phyloP scores from a whole-genome alignment of 2,888 invertebrate species.

The Fissipunctia ypsillon region DNA sequence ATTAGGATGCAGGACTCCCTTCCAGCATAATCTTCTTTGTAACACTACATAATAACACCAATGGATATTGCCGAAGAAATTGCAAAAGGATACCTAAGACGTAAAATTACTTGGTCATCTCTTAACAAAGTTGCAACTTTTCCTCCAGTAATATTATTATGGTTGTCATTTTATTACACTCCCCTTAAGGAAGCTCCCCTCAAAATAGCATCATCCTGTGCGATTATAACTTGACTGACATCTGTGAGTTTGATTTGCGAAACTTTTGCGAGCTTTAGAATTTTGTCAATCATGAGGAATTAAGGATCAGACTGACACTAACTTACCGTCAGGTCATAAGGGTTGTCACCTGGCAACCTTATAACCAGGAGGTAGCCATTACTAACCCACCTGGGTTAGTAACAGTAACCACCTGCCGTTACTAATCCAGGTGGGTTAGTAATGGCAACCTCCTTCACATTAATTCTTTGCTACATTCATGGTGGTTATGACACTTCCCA shows the following conservation, averaged over 20 bases:
- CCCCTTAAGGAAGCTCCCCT: slow-evolving; percentile 72
- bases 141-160: slow-evolving; percentile 61
- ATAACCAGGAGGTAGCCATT: no score
- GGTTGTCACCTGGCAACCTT: no score
- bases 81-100: slow-evolving; percentile 75
- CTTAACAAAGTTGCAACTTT: slow-evolving; percentile 73
- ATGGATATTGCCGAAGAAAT: slow-evolving; percentile 80
- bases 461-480: background rate
- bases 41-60: slow-evolving; percentile 77
- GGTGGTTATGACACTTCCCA: background rate
- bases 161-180: slow-evolving; percentile 73
- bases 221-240: slow-evolving; percentile 62
- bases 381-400: no score
- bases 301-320: background rate
- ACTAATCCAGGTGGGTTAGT: background rate
- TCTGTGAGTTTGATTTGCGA: slow-evolving; percentile 51
- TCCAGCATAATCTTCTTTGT: slow-evolving; percentile 63
- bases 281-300: background rate
- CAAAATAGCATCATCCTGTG: slow-evolving; percentile 69
- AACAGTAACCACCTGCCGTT: no score
- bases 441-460: background rate
- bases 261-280: background rate
- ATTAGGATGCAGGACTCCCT: slow-evolving; percentile 8
- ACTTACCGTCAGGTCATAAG: background rate
- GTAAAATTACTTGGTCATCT: slow-evolving; percentile 70